These are phyloP conservation scores for Phylloscopus whistleri DNA, from an alignment of 2,113 vertebrate species.

Conservation along the genomic window DNA sequence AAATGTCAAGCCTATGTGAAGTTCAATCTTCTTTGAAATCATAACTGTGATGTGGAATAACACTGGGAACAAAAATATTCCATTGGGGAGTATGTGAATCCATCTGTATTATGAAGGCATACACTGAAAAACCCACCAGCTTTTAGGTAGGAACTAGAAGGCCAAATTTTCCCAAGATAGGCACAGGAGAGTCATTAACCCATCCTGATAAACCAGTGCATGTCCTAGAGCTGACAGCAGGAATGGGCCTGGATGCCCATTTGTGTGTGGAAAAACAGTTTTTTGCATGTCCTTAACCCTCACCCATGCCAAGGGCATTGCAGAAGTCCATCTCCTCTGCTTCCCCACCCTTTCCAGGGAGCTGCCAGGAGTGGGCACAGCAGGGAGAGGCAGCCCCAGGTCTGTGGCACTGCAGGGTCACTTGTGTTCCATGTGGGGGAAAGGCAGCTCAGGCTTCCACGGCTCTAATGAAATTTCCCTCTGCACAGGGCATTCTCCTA, in stretches of 20 bases:
- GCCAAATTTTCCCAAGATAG: background rate
- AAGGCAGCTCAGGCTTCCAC: rapidly evolving
- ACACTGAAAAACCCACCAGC: background rate
- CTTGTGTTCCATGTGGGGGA: background rate
- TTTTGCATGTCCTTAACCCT: background rate
- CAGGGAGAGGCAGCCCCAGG: background rate
- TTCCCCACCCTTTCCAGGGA: background rate
- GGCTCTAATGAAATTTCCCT: background rate
- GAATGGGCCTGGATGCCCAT: background rate
- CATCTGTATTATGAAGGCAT: background rate
- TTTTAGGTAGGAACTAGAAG: background rate
- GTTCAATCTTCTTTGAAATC: background rate
- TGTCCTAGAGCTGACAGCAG: background rate
- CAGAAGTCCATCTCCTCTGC: background rate
- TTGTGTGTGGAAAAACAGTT: background rate
- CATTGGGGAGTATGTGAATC: background rate
- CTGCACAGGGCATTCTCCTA: constrained; percentile 83
- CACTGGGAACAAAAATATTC: background rate
- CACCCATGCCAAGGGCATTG: background rate
- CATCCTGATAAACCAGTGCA: background rate
- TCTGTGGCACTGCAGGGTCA: rapidly evolving
- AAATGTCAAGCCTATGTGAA: background rate
- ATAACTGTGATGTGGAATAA: rapidly evolving
- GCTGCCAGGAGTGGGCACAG: background rate
- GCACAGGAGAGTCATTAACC: background rate